A percentile compares a stretch with the other conserved stretches of the same genome.
Conservation (phyloP, 2,888 invertebrate species). For the Diaprepes abbreviatus region DNA sequence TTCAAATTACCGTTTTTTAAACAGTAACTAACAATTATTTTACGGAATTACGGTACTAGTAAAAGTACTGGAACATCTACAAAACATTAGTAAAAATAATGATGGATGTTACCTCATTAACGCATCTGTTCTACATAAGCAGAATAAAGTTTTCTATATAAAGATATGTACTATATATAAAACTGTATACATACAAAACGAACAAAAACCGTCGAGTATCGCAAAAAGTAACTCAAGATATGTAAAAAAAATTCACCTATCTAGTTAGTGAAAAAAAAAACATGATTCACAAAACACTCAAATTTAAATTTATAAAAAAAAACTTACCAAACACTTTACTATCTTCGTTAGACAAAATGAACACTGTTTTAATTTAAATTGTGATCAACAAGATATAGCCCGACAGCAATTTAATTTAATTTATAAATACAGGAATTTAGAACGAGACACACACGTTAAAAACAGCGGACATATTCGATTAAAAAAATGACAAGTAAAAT, state of each 20-base stretch:
- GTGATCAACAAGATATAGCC: not conserved
- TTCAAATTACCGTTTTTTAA: conserved; percentile 23
- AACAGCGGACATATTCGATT: conserved; percentile 62
- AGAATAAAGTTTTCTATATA: conserved; percentile 5
- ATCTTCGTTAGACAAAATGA: not conserved
- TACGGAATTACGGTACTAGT: conserved; percentile 37
- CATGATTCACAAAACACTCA: conserved; percentile 27
- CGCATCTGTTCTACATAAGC: conserved; percentile 30
- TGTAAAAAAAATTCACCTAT: not conserved
- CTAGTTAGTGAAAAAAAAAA: conserved; percentile 20
- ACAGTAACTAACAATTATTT: conserved; percentile 23
- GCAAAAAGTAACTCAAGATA: conserved; percentile 6
- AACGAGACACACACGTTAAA: conserved; percentile 60
- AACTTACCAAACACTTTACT: conserved; percentile 24
- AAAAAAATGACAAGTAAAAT: conserved; percentile 46
- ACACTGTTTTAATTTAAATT: not conserved
- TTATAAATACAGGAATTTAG: conserved; percentile 10
- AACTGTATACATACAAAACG: not conserved
- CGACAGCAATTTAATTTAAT: conserved; percentile 13
- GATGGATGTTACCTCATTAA: conserved; percentile 23
- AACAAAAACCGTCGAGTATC: not conserved
- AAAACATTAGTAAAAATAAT: not conserved
- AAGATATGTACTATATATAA: conserved; percentile 12
- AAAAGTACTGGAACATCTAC: conserved; percentile 33
- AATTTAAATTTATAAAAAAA: not conserved